phyloP scores from a whole-genome alignment of 2,888 invertebrate species.

The Lomographa bimaculata region DNA sequence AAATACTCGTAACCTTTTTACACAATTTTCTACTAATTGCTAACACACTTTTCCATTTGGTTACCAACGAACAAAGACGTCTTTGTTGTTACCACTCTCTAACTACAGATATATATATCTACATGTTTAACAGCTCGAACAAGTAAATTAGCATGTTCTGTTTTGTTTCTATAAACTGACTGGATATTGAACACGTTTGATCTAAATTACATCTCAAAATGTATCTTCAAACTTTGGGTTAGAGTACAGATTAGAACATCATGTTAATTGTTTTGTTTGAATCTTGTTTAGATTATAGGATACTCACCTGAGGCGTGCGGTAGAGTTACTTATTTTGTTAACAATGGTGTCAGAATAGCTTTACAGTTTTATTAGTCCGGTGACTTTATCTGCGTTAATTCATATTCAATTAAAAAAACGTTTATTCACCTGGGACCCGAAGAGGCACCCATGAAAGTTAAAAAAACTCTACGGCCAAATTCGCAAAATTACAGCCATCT shows the following conservation, averaged over 20 bases:
- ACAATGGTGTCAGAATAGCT: no score
- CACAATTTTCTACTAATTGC: no score
- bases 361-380: no score
- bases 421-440: no score
- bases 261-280: constrained; percentile 1
- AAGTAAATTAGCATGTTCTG: constrained; percentile 18
- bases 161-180: constrained; percentile 11
- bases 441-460: no score
- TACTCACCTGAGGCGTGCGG: constrained; percentile 16
- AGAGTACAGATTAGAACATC: constrained; percentile 13
- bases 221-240: constrained; percentile 4
- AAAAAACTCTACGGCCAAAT: no score
- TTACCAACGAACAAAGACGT: neutral
- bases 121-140: constrained; percentile 12
- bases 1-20: no score
- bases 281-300: constrained; percentile 23
- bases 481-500: no score
- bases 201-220: constrained; percentile 5
- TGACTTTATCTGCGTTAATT: no score
- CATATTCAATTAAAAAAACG: no score
- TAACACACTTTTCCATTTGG: no score
- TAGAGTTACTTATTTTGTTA: constrained; percentile 8
- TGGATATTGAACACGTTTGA: constrained; percentile 11
- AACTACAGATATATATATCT: constrained; percentile 1
- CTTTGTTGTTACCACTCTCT: constrained; percentile 1